Base-by-base conservation (phyloP, 2,797 vertebrate species). In the Rhinophrynus dorsalis region DNA sequence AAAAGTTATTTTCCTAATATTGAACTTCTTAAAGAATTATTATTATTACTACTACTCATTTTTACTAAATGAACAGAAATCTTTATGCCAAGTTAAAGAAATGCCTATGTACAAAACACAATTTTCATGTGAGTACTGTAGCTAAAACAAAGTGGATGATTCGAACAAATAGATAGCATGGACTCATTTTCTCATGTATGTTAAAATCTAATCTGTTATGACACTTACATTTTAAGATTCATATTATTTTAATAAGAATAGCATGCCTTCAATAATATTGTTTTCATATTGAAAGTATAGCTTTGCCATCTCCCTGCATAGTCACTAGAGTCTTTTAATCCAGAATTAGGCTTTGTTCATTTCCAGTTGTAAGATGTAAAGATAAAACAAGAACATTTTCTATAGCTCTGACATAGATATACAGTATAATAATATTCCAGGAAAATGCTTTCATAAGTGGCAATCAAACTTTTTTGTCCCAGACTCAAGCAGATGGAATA, bases 221-320 rank as follows among this genome's bases (percentile, higher is more conserved):
- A 6, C 10, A 27, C 8, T n/a, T 40, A 33, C 26, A n/a, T 23
- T 80, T 68, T 71, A 48, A 57, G 45, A 30, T 26, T n/a, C 45
- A 27, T 75, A 8, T 74, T 67, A 56, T 37, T 65, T 67, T 40
- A n/a, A 55, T 11, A 42, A 72, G 62, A 68, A 72, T 21, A 55
- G 6, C n/a, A 59, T 56, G 66, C 40, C 20, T 27, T 17, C 63
- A 17, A 50, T 63, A 32, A 15, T 63, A 42, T 42, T 48, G 17
- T 23, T 11, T 64, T 67, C 35, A 44, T 3, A 5, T 45, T 62
- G 6, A 11, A 71, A 26, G 20, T 18, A 1, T 61, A 59, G 29
- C 38, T 50, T 69, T 65, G 44, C 60, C 67, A 71, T 60, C 68
- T 63, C 13, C n/a, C 26, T 40, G 20, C 8, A 27, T 6, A 62